Conservation (phyloP, 2,888 invertebrate genomes). For the Dyspetes luteomarginatus region DNA sequence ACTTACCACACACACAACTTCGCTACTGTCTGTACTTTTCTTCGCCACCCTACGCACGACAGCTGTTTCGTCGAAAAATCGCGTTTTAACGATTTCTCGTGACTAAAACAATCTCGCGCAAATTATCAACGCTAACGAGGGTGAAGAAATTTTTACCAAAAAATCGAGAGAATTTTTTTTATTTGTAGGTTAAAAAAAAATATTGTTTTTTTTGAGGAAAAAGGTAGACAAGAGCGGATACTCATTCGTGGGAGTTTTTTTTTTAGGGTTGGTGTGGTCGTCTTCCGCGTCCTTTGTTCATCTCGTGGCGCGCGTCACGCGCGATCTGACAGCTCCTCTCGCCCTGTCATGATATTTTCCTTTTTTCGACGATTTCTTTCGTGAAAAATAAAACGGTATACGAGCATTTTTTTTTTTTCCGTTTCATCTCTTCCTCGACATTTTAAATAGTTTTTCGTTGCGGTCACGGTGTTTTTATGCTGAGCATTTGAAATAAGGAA, state of each 20-base stretch:
- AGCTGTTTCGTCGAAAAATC: constrained; percentile 67
- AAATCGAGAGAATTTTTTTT: no score
- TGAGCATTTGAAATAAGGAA: background rate
- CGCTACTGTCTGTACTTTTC: constrained; percentile 46
- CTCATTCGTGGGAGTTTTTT: background rate
- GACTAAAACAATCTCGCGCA: constrained; percentile 47
- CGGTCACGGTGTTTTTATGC: background rate
- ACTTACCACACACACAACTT: constrained; percentile 17
- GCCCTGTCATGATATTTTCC: constrained; percentile 56
- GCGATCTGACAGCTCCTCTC: constrained; percentile 63
- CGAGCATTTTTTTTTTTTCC: constrained; percentile 28
- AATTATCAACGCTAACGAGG: background rate
- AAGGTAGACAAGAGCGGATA: background rate
- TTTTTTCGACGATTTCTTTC: constrained; percentile 17
- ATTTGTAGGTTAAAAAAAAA: no score
- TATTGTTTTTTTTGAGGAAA: constrained; percentile 6
- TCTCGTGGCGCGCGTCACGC: constrained; percentile 58
- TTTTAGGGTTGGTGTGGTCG: constrained; percentile 15
- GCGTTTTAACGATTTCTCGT: constrained; percentile 42
- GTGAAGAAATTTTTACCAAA: no score
- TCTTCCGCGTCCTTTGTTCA: constrained; percentile 66
- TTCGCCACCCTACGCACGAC: constrained; percentile 63
- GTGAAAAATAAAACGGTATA: constrained; percentile 20
- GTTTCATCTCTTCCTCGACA: background rate
- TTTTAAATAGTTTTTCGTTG: background rate